Evolutionary conservation across 2,888 invertebrate genomes (phyloP).

Genomic region (Euplagia quadripunctaria): DNA sequence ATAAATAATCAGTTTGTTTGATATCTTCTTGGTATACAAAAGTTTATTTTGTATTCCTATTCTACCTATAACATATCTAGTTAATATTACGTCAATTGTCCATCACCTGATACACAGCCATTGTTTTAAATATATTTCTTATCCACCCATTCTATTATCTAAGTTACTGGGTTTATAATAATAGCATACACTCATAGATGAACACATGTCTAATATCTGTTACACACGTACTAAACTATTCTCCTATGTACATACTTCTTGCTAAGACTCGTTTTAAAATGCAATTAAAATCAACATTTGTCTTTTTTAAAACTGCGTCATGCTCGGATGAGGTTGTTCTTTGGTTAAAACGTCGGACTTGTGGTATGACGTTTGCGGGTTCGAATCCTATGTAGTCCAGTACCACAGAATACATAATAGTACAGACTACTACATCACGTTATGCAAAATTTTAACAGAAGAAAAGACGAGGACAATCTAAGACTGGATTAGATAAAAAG

Average conservation of each 20-base stretch:
- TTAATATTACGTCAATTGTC: neutral
- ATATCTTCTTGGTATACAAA: neutral
- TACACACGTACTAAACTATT: constrained; percentile 12
- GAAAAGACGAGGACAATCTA: too few species aligned
- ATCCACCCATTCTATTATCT: constrained; percentile 41
- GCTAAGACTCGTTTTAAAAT: neutral
- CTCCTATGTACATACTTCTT: constrained; percentile 20
- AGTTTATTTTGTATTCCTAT: neutral
- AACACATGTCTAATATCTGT: constrained; percentile 17
- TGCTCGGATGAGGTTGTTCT: neutral
- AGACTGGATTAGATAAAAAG: too few species aligned
- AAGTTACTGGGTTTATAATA: constrained; percentile 35
- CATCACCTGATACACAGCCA: constrained; percentile 5
- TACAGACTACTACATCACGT: too few species aligned
- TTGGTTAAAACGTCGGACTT: neutral
- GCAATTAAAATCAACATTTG: constrained; percentile 2
- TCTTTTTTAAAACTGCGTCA: neutral
- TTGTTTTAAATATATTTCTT: constrained; percentile 31
- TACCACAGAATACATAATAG: too few species aligned
- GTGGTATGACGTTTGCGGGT: too few species aligned
- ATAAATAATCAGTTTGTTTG: too few species aligned
- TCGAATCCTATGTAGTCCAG: too few species aligned
- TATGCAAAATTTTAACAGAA: too few species aligned
- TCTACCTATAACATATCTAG: neutral
- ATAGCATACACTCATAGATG: constrained; percentile 41